Evolutionary conservation across 2,113 vertebrate species (phyloP).

Genomic region (Desmodus rotundus): DNA sequence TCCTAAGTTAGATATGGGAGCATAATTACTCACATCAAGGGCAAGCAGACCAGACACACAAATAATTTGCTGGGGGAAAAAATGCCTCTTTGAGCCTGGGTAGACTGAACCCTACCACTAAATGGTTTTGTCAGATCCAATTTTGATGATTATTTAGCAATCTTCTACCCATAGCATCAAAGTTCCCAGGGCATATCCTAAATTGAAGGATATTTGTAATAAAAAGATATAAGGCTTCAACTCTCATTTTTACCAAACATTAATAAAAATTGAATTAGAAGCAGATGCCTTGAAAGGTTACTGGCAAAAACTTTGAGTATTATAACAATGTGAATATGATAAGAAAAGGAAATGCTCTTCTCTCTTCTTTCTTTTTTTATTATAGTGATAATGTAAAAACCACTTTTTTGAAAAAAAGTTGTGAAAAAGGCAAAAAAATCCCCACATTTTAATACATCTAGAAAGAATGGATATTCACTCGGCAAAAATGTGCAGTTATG

Average conservation of each 20-base stretch:
- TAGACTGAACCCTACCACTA: slow-evolving; percentile 4
- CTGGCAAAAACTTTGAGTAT: not conserved
- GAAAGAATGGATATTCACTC: slow-evolving; percentile 10
- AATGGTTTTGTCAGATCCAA: slow-evolving; percentile 53
- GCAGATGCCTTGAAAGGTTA: slow-evolving; percentile 43
- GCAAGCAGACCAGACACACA: slow-evolving; percentile 40
- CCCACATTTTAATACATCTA: not conserved
- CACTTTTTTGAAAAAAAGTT: not conserved
- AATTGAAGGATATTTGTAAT: slow-evolving; percentile 69
- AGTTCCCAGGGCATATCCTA: slow-evolving; percentile 44
- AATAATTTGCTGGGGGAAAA: not conserved
- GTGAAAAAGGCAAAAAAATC: not conserved
- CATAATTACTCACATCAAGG: slow-evolving; percentile 44
- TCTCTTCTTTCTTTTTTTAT: slow-evolving; percentile 40
- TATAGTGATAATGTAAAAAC: slow-evolving; percentile 30
- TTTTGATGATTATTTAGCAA: slow-evolving; percentile 63
- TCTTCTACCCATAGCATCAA: slow-evolving; percentile 24
- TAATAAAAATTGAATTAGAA: slow-evolving; percentile 69
- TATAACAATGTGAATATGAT: slow-evolving; percentile 12
- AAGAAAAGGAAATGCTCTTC: slow-evolving; percentile 13
- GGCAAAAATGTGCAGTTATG: not conserved
- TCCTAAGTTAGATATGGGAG: slow-evolving; percentile 42
- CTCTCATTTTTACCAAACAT: slow-evolving; percentile 65
- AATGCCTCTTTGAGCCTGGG: not conserved
- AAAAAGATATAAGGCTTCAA: slow-evolving; percentile 66